Percentiles rank a stretch among this genome's conserved stretches.
phyloP scores from a whole-genome alignment of 1,140 invertebrate genomes.

The Drosophila lacteicornis region DNA sequence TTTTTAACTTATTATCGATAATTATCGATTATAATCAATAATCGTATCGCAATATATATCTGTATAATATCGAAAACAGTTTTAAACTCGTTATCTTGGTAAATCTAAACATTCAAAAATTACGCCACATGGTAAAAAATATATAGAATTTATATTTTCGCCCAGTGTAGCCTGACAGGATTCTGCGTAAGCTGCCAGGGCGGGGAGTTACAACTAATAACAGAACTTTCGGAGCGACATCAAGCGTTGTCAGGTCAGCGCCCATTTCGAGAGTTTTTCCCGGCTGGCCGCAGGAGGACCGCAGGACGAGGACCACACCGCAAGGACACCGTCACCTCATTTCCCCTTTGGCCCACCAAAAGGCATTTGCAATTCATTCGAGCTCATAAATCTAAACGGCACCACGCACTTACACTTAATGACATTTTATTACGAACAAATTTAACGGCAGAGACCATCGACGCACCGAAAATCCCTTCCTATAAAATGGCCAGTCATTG shows the following conservation, averaged over 20 bases:
- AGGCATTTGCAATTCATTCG: constrained; percentile 41
- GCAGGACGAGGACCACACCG: constrained; percentile 40
- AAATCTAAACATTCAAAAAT: no score
- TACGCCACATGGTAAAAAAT: fast-evolving
- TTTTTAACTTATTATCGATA: no score
- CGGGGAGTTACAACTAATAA: constrained; percentile 65
- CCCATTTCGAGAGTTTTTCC: constrained; percentile 8
- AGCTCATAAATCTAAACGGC: constrained; percentile 66
- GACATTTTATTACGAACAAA: constrained; percentile 74
- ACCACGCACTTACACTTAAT: constrained; percentile 66
- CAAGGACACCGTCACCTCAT: constrained; percentile 23
- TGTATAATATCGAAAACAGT: background rate
- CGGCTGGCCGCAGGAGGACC: constrained; percentile 28
- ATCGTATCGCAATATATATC: background rate
- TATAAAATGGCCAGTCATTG: background rate
- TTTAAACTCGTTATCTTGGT: background rate
- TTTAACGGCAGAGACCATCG: constrained; percentile 23
- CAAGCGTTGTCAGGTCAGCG: constrained; percentile 30
- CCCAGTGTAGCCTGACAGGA: background rate
- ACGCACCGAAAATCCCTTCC: constrained; percentile 15
- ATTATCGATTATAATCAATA: no score
- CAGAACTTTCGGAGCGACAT: constrained; percentile 50
- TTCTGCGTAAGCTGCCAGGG: constrained; percentile 51
- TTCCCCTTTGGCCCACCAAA: background rate
- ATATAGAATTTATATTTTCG: background rate